Percentiles rank a stretch among this genome's conserved stretches.
Conservation (phyloP, 1,140 invertebrate species). For the Propsilocerus akamusi region DNA sequence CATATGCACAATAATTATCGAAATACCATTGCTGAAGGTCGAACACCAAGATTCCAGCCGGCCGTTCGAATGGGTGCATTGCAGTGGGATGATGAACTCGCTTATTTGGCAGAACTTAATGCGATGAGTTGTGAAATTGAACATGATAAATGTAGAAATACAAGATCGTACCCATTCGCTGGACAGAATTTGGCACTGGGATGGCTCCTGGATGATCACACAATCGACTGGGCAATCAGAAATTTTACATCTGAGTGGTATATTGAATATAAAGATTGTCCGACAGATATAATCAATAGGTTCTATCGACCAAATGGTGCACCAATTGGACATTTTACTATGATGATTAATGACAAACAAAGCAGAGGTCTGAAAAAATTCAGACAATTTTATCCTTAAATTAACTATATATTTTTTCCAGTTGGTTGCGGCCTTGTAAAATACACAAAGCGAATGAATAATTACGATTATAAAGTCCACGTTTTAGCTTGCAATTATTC, state of each 20-base stretch:
- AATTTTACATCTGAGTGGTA: conserved; percentile 6
- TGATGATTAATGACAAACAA: conserved; percentile 3
- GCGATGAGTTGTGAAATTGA: conserved; percentile 7
- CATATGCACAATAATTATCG: conserved; percentile 13
- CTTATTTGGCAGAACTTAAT: conserved; percentile 7
- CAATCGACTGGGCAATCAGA: background rate
- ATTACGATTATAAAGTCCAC: background rate
- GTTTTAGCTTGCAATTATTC: conserved; percentile 9
- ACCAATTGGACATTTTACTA: conserved; percentile 5
- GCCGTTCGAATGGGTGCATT: conserved; percentile 16
- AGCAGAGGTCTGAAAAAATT: background rate
- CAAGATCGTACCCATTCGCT: background rate
- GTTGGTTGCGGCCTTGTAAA: background rate
- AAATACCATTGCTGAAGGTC: conserved; percentile 13
- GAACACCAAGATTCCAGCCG: conserved; percentile 11
- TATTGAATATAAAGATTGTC: conserved; percentile 6
- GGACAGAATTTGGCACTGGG: conserved; percentile 8
- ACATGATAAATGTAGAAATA: conserved; percentile 8
- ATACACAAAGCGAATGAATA: background rate
- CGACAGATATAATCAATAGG: background rate
- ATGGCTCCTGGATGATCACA: background rate
- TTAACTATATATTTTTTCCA: background rate
- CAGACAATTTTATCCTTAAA: too few relatives aligned
- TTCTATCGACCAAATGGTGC: conserved; percentile 6
- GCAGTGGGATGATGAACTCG: conserved; percentile 10